Base-by-base conservation (phyloP, 2,888 invertebrate species). In the Caenorhabditis sp. region DNA sequence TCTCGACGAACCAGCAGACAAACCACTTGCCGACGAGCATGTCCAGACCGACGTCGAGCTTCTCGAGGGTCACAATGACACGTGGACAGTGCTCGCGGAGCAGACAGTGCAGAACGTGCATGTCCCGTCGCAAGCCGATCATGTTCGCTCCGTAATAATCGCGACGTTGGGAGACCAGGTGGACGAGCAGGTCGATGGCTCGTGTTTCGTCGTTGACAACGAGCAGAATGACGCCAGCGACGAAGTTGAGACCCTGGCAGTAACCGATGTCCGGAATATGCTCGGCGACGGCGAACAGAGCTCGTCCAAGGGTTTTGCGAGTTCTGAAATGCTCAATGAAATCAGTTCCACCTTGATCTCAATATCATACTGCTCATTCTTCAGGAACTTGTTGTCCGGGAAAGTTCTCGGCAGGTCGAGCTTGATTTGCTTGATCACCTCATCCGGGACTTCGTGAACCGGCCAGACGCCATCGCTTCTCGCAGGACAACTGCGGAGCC, bases 221-320 rank as follows among this genome's bases (percentile, higher is more conserved):
- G 2, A 83, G 73, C 55, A 81, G 79, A 35, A 79, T 74, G 17
- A 81, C 62, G 26, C 78, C 83, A 7, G 80, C 83, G 0, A 83
- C 75, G 58, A 83, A 83, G 41, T 83, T 83, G 11, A 83, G 62
- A 22, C 83, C 83, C 61, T 83, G 83, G 63, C 83, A 83, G 59
- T 83, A 83, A 17, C 83, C 83, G 15, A 83, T 73, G 39, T 56
- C 59, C 39, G 83, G 83, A 48, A 81, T 56, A 17, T 79, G 73
- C 35, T 80, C 78, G 9, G 83, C 83, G 2, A 81, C 52, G 9
- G 72, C 63, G 59, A 59, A 80, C n/a, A 83, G 61, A 5, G 74
- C 71, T 52, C 81, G 50, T 15, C 81, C 80, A 13, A 83, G 37
- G 17, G 55, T 55, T 26, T 68, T 72, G 39, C 73, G 72, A 22